A percentile compares a stretch with the other conserved stretches of the same genome.
phyloP scores from a whole-genome alignment of 2,888 invertebrate genomes.

The Alentia gelatinosa region DNA sequence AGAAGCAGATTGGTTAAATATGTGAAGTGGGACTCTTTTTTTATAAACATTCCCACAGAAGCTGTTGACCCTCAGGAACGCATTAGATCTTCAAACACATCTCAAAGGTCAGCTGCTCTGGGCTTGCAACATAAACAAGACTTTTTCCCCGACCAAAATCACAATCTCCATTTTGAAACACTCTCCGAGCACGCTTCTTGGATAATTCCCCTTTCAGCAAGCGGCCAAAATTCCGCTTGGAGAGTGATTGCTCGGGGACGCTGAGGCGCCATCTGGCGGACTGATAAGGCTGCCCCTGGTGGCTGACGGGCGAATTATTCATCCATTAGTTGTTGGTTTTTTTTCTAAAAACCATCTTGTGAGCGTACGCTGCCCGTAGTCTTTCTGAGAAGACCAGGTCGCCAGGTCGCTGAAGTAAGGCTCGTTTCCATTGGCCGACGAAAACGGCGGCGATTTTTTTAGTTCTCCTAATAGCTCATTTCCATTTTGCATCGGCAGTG shows the following conservation, averaged over 20 bases:
- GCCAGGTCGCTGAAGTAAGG: too few species aligned
- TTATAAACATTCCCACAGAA: background rate
- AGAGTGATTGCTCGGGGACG: background rate
- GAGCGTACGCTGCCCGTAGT: too few species aligned
- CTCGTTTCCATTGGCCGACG: too few species aligned
- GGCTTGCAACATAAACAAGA: background rate
- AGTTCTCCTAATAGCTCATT: too few species aligned
- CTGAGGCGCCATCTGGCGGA: background rate
- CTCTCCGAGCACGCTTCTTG: background rate
- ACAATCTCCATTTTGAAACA: background rate
- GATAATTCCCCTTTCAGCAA: background rate
- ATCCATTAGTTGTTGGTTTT: background rate
- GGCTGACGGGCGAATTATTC: background rate
- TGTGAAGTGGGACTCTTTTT: too few species aligned
- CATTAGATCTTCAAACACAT: background rate
- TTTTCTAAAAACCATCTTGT: background rate
- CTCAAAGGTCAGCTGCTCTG: background rate
- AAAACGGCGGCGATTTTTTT: too few species aligned
- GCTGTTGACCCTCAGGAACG: too few species aligned
- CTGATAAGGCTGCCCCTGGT: too few species aligned
- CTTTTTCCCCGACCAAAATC: background rate
- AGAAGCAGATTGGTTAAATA: too few species aligned
- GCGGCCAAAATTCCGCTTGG: background rate
- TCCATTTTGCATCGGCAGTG: too few species aligned
- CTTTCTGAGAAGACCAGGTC: too few species aligned